Evolutionary conservation across 2,888 invertebrate genomes (phyloP), one percentile per base, ranked within the genome.

Genomic region (Eueremaeus valkanovi): DNA sequence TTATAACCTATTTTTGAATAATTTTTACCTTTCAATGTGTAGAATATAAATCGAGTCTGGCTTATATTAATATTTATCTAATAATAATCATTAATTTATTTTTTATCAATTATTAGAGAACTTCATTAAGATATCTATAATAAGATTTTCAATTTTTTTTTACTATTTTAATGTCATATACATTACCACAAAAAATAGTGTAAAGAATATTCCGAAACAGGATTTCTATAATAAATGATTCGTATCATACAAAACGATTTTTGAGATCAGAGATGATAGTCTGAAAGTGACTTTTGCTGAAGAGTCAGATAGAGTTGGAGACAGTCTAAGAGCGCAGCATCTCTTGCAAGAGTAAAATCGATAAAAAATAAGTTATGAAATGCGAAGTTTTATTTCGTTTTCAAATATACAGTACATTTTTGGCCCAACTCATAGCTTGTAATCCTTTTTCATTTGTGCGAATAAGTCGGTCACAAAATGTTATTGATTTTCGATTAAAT

Each of bases 331-430:
- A 70, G 70, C 70, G 70, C 70, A 70, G 70, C 70, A 70, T 70
- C 70, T 70, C 70, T 70, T 42, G n/a, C n/a, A n/a, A n/a, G 27
- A 70, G 42, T 18, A 9, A n/a, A 42, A 70, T 70, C 70, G 70
- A 70, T 70, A 66, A 66, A 70, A 42, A 70, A 63, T 63, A 70
- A 42, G 45, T 70, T 70, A 70, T 45, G 40, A 70, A 42, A 70
- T 45, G 70, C 40, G 0, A 45, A 70, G 27, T 70, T 66, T 66
- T 2, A 24, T 31, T 61, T 27, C 21, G 1, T 58, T 29, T 58
- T 29, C 16, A 29, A 31, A 29, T 58, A 16, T 58, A 27, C n/a
- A 49, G n/a, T 49, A 1, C 11, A 21, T n/a, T 18, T 66, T 21
- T 66, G 63, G 3, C 21, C 33, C n/a, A 24, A 24, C 6, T 21